Conservation (phyloP, 2,797 vertebrate genomes). For the Prionace glauca region DNA sequence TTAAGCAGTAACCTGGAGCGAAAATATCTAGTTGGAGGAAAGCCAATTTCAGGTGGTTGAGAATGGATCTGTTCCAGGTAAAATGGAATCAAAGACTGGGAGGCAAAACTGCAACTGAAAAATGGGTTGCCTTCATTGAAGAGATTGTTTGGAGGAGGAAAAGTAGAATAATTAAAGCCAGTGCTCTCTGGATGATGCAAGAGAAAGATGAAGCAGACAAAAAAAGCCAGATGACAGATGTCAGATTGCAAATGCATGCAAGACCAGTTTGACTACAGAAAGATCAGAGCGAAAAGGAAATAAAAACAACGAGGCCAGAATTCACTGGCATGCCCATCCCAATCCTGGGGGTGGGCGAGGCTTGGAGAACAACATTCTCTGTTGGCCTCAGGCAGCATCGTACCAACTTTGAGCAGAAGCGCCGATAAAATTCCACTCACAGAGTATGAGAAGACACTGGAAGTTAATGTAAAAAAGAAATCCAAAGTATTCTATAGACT, state of each 20-base stretch:
- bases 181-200: neutral
- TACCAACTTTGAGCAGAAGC: no score
- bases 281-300: neutral
- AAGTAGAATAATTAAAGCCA: neutral
- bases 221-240: neutral
- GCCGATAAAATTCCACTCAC: no score
- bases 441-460: neutral
- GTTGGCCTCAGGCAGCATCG: no score
- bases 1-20: neutral
- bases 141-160: neutral
- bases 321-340: no score
- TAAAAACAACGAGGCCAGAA: neutral
- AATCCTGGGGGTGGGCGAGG: no score
- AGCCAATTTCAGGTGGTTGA: neutral
- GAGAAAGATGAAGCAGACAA: neutral
- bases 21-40: neutral
- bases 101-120: neutral
- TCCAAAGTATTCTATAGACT: neutral
- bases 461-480: neutral
- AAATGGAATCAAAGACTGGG: neutral
- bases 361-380: no score
- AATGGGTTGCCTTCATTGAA: neutral
- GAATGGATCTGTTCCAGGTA: neutral
- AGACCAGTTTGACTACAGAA: neutral
- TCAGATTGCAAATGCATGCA: neutral